Percentiles rank a stretch among this genome's conserved stretches.
These are phyloP conservation scores for Spisula solida DNA, from an alignment of 2,888 invertebrate species.

Conservation along the genomic window DNA sequence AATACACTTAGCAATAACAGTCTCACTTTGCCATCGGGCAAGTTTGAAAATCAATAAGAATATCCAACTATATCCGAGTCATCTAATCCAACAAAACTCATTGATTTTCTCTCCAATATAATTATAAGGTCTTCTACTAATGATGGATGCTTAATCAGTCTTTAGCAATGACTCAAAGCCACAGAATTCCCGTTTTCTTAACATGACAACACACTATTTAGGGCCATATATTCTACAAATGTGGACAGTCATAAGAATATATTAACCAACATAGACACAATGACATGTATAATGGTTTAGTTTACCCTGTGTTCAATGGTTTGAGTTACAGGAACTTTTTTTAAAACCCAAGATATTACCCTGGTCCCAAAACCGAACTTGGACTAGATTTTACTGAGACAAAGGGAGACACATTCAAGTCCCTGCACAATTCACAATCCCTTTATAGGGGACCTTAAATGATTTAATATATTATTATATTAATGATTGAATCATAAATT, in stretches of 20 bases:
- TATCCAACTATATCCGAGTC: not conserved
- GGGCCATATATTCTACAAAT: not conserved
- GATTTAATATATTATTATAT: too few relatives aligned
- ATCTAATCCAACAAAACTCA: constrained; percentile 23
- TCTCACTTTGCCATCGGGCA: constrained; percentile 1
- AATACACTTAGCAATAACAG: not conserved
- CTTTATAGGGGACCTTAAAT: too few relatives aligned
- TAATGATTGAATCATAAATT: too few relatives aligned
- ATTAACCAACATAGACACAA: not conserved
- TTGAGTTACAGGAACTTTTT: too few relatives aligned
- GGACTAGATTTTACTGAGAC: too few relatives aligned
- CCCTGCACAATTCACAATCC: too few relatives aligned
- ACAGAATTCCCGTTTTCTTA: not conserved
- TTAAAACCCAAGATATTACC: too few relatives aligned
- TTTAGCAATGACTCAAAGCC: not conserved
- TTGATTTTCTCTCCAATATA: constrained; percentile 17
- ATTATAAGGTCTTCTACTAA: constrained; percentile 21
- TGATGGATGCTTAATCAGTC: not conserved
- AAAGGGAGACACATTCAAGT: too few relatives aligned
- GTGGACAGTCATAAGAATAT: not conserved
- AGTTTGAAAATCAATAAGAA: constrained; percentile 27
- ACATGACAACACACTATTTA: not conserved
- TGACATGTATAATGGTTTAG: not conserved
- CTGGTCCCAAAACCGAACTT: too few relatives aligned
- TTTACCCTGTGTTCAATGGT: too few relatives aligned